phyloP scores from a whole-genome alignment of 2,888 invertebrate species.

The Tetranychus truncatus region DNA sequence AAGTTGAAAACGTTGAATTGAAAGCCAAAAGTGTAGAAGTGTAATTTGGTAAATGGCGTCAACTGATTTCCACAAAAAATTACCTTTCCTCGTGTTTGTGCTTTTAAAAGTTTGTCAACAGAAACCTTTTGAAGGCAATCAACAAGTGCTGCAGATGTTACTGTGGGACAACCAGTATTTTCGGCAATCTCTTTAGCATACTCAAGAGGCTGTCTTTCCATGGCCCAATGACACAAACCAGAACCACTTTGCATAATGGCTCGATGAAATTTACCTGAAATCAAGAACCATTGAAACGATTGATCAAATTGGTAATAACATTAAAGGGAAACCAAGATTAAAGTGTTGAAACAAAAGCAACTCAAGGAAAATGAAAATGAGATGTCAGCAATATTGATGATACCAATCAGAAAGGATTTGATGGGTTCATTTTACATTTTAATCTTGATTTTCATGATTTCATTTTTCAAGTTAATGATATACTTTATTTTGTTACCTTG shows the following conservation, averaged over 20 bases:
- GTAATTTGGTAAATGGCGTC: background rate
- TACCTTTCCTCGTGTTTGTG: constrained; percentile 28
- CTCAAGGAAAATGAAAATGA: background rate
- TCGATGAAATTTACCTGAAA: constrained; percentile 32
- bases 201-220: constrained; percentile 24
- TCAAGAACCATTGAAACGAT: no score
- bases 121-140: constrained; percentile 32
- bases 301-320: background rate
- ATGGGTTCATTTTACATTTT: background rate
- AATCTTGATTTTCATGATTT: background rate
- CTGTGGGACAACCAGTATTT: constrained; percentile 22
- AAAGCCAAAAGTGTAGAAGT: background rate
- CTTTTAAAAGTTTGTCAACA: constrained; percentile 32
- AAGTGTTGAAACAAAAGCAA: background rate
- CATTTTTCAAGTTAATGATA: background rate
- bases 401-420: background rate
- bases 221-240: constrained; percentile 30
- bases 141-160: constrained; percentile 29
- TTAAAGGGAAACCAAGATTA: no score
- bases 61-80: background rate
- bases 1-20: background rate
- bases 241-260: constrained; percentile 37
- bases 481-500: constrained; percentile 35
- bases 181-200: constrained; percentile 24
- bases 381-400: no score